phyloP scores from a whole-genome alignment of 37 sponge, comb jelly and placozoan genomes.

The Cladorhizidae sp. region DNA sequence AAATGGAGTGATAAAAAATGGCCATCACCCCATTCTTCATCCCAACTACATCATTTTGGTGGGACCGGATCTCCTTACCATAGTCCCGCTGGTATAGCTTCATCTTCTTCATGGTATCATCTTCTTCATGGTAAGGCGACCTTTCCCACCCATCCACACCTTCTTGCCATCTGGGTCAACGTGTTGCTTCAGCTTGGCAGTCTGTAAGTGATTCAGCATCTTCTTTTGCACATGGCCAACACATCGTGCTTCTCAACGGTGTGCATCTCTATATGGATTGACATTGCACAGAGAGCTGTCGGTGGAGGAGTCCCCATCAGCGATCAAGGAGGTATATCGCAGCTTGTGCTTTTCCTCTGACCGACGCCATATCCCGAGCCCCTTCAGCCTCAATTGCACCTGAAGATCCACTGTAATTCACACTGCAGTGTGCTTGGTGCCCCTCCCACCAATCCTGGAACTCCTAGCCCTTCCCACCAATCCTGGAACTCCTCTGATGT shows the following conservation, averaged over 20 bases:
- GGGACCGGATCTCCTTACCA: not conserved
- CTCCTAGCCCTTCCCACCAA: no score
- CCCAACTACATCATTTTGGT: no score
- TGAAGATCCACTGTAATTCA: no score
- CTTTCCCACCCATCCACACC: not conserved
- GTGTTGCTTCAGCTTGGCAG: not conserved
- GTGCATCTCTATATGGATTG: not conserved
- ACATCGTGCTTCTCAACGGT: conserved; percentile 4
- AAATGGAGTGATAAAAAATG: conserved; percentile 1
- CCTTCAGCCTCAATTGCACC: no score
- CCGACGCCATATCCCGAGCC: not conserved
- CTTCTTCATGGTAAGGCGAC: not conserved
- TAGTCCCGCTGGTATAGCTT: not conserved
- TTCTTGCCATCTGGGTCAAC: not conserved
- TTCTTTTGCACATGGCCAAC: conserved; percentile 17
- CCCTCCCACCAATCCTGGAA: no score
- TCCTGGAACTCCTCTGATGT: no score
- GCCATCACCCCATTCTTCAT: no score
- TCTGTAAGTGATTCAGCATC: not conserved
- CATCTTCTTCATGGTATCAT: no score
- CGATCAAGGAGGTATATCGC: not conserved
- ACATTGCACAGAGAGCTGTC: not conserved
- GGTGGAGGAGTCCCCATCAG: conserved; percentile 12
- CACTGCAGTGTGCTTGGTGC: no score
- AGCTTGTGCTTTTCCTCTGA: not conserved